Evolutionary conservation across 2,113 vertebrate genomes (phyloP).

Genomic region (Machaerirhynchus nigripectus): DNA sequence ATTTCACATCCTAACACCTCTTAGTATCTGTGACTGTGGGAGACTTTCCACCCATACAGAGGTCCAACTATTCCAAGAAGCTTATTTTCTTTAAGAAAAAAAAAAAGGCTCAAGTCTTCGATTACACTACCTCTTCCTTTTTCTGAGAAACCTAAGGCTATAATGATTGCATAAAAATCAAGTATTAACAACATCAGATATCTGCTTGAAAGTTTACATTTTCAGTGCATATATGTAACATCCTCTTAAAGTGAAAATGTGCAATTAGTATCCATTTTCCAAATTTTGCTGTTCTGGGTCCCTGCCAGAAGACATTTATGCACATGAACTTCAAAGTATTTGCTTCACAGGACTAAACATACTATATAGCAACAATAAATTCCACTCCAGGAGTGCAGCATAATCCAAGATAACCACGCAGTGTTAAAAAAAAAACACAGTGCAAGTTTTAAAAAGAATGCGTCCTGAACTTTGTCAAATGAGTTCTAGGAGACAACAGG

Average conservation of each 20-base stretch:
- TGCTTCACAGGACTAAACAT: not conserved
- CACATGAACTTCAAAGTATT: not conserved
- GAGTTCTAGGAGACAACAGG: not conserved
- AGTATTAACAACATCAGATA: not conserved
- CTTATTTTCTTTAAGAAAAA: not conserved
- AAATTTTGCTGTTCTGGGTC: not conserved
- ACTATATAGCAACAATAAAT: not conserved
- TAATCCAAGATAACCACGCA: accelerated
- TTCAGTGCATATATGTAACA: not conserved
- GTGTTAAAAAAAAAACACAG: not conserved
- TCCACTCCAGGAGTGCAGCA: not conserved
- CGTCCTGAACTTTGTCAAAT: not conserved
- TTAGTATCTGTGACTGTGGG: not conserved
- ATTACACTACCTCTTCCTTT: not conserved
- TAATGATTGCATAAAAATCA: not conserved
- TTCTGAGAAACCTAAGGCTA: not conserved
- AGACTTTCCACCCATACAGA: not conserved
- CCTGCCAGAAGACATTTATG: not conserved
- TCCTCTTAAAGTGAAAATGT: not conserved
- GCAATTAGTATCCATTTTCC: not conserved
- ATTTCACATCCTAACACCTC: not conserved
- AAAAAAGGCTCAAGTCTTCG: not conserved
- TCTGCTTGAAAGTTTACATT: not conserved
- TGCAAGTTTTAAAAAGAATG: not conserved
- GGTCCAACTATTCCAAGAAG: not conserved